Percentiles rank a stretch among this genome's conserved stretches.
phyloP scores from a whole-genome alignment of 2,888 invertebrate species.

The Danaus chrysippus region DNA sequence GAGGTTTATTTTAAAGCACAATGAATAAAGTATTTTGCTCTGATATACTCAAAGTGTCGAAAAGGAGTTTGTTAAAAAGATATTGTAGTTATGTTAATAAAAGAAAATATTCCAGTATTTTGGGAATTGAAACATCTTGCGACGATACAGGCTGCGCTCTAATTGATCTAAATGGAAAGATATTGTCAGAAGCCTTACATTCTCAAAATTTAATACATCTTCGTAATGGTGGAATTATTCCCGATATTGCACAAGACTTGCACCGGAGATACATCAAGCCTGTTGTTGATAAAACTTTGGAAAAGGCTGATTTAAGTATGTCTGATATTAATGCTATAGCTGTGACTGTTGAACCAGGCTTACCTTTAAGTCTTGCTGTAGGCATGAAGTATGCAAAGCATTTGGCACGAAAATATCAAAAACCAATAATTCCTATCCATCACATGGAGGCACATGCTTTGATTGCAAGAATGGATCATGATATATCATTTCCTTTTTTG shows the following conservation, averaged over 20 bases:
- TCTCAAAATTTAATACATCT: slow-evolving; percentile 90
- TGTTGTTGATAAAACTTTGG: slow-evolving; percentile 85
- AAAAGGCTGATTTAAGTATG: slow-evolving; percentile 78
- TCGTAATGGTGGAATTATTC: slow-evolving; percentile 92
- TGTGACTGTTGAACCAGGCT: slow-evolving; percentile 91
- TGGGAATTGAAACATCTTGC: slow-evolving; percentile 99
- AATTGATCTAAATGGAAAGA: slow-evolving; percentile 84
- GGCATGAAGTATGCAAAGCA: slow-evolving; percentile 92
- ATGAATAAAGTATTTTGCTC: not conserved
- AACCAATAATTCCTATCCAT: slow-evolving; percentile 97
- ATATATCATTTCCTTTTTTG: slow-evolving; percentile 91
- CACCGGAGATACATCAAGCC: slow-evolving; percentile 88
- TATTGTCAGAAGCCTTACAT: slow-evolving; percentile 89
- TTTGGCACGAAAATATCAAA: slow-evolving; percentile 82
- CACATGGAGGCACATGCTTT: slow-evolving; percentile 99
- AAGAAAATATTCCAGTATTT: slow-evolving; percentile 54
- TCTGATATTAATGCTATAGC: slow-evolving; percentile 92
- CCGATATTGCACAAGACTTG: slow-evolving; percentile 90
- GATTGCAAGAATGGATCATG: slow-evolving; percentile 86
- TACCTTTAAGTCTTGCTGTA: slow-evolving; percentile 86
- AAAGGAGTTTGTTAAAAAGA: not conserved
- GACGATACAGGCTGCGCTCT: slow-evolving; percentile 98
- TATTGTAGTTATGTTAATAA: not conserved
- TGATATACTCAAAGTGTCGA: not conserved
- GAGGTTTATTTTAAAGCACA: no score